Evolutionary conservation across 1,140 invertebrate species (phyloP).

Genomic region (Gonatopus flavifemur): DNA sequence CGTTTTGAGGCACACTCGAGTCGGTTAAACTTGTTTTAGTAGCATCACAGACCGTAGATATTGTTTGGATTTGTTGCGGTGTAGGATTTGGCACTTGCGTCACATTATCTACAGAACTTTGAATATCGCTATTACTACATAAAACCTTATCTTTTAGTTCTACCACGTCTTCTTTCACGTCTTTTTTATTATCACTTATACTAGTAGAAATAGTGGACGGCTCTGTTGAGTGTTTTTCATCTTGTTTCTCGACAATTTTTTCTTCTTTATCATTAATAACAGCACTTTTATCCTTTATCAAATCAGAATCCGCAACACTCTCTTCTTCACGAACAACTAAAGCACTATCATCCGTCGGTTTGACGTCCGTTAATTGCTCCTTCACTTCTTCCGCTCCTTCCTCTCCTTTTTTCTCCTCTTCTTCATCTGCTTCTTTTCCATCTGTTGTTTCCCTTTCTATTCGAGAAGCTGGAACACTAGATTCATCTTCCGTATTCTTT

Average conservation of each 20-base stretch:
- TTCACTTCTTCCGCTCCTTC: too few species aligned
- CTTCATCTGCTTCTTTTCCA: too few species aligned
- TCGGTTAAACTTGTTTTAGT: slow-evolving; percentile 56
- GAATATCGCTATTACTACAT: slow-evolving; percentile 56
- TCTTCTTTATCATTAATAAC: slow-evolving; percentile 50
- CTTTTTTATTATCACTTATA: slow-evolving; percentile 57
- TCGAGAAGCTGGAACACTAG: too few species aligned
- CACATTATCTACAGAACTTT: slow-evolving; percentile 56
- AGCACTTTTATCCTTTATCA: slow-evolving; percentile 44
- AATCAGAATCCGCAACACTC: slow-evolving; percentile 27
- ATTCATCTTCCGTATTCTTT: too few species aligned
- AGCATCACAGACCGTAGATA: slow-evolving; percentile 73
- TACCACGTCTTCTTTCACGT: slow-evolving; percentile 47
- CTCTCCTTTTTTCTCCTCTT: too few species aligned
- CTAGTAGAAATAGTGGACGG: slow-evolving; percentile 65
- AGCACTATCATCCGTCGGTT: slow-evolving; percentile 27
- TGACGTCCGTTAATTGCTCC: too few species aligned
- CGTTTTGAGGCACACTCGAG: slow-evolving; percentile 56
- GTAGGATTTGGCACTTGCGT: slow-evolving; percentile 62
- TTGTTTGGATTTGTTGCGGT: slow-evolving; percentile 70
- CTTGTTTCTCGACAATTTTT: slow-evolving; percentile 38
- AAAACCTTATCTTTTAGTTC: slow-evolving; percentile 53
- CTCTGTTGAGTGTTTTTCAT: slow-evolving; percentile 53
- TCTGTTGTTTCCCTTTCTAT: too few species aligned
- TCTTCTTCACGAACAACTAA: slow-evolving; percentile 40